phyloP scores from a whole-genome alignment of 2,797 vertebrate genomes.

The Epinephelus coioides region DNA sequence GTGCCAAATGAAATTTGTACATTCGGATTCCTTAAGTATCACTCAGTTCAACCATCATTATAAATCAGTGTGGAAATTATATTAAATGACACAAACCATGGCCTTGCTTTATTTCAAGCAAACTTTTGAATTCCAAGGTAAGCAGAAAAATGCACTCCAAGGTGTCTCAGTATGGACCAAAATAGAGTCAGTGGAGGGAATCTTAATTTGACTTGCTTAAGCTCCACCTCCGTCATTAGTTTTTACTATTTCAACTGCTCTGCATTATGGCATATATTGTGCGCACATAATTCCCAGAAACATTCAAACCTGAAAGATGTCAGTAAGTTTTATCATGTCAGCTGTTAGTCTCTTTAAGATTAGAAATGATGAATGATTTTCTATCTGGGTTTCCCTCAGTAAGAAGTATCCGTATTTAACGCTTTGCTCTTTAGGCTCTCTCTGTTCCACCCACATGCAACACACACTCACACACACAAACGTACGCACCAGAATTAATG shows the following conservation, averaged over 20 bases:
- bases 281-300: background rate
- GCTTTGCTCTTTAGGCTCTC: constrained; percentile 7
- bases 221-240: background rate
- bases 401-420: constrained; percentile 28
- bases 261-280: background rate
- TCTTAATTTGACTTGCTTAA: background rate
- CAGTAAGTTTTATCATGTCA: background rate
- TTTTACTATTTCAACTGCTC: background rate
- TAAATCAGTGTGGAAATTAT: background rate
- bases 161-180: background rate
- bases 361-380: background rate
- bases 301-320: background rate
- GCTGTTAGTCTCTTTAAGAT: constrained; percentile 3
- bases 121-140: no score
- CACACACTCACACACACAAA: constrained; percentile 11
- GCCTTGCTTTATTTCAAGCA: no score
- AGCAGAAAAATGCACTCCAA: background rate
- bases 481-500: constrained; percentile 18
- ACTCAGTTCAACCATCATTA: background rate
- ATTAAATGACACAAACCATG: background rate
- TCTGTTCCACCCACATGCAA: constrained; percentile 1
- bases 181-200: background rate
- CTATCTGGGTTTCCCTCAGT: constrained; percentile 3
- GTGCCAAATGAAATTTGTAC: background rate
- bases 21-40: background rate